These are phyloP conservation scores for Thaleichthys pacificus DNA, from an alignment of 2,797 vertebrate species.

Conservation along the genomic window DNA sequence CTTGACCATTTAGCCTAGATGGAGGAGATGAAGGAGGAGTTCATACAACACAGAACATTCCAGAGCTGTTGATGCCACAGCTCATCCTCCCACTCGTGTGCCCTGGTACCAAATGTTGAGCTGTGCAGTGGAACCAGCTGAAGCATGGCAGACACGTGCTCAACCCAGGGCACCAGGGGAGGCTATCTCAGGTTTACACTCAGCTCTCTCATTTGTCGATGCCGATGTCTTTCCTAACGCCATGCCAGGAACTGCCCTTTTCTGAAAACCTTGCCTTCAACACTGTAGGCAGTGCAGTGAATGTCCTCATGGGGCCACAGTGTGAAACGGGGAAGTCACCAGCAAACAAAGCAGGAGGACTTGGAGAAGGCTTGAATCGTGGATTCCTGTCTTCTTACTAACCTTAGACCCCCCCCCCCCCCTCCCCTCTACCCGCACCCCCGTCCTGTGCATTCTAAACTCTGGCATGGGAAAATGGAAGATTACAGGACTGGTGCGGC, in stretches of 20 bases:
- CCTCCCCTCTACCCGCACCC: not conserved
- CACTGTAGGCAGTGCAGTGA: not conserved
- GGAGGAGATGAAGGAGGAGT: not conserved
- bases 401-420: not conserved
- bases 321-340: not conserved
- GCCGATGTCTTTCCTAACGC: not conserved
- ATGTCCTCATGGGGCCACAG: not conserved
- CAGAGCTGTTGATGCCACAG: slow-evolving; percentile 51
- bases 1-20: not conserved
- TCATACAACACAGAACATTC: slow-evolving; percentile 47
- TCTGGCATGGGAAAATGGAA: not conserved
- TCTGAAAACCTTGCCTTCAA: not conserved
- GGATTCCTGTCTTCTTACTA: not conserved
- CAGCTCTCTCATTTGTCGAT: not conserved
- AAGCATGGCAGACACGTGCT: slow-evolving; percentile 13
- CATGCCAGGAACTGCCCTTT: not conserved
- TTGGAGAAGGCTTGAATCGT: not conserved
- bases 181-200: not conserved
- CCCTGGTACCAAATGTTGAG: slow-evolving; percentile 20
- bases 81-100: slow-evolving; percentile 20
- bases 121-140: not conserved
- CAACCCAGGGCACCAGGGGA: not conserved
- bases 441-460: not conserved
- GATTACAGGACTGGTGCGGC: slow-evolving; percentile 37
- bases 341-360: not conserved